These are phyloP conservation scores for Brachionus asplanchnoidis DNA, from an alignment of 1,140 invertebrate species.

Conservation along the genomic window DNA sequence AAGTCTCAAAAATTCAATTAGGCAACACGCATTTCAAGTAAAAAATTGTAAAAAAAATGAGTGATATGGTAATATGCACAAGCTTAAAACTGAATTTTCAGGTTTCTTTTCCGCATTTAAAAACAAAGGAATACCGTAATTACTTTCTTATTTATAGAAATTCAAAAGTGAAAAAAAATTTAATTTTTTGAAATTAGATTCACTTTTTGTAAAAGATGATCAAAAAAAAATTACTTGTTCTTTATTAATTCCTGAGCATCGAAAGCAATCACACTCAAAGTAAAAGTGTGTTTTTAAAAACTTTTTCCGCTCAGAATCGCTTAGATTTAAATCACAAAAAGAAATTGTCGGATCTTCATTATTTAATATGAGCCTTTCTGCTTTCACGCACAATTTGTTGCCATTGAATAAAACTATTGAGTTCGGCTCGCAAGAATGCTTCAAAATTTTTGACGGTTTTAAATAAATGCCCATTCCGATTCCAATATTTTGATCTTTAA, in stretches of 20 bases:
- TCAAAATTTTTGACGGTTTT: neutral
- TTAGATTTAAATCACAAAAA: neutral
- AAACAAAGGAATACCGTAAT: too few species aligned
- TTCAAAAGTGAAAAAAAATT: too few species aligned
- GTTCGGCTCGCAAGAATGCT: neutral
- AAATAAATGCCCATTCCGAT: neutral
- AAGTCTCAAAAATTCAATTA: too few species aligned
- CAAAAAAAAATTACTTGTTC: neutral
- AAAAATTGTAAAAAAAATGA: too few species aligned
- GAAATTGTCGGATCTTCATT: neutral
- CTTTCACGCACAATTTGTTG: neutral
- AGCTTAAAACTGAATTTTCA: too few species aligned
- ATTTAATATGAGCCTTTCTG: neutral
- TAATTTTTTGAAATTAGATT: too few species aligned
- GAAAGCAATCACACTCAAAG: neutral
- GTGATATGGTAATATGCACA: too few species aligned
- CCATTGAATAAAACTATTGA: neutral
- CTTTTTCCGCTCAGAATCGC: neutral
- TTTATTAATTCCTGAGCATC: neutral
- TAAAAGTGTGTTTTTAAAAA: neutral
- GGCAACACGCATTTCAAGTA: too few species aligned
- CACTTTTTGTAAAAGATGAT: neutral
- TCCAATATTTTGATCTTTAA: neutral
- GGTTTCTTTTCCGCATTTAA: too few species aligned
- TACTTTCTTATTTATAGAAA: too few species aligned